Evolutionary conservation across 2,113 vertebrate species (phyloP).

Genomic region (Chascanopsetta lugubris): DNA sequence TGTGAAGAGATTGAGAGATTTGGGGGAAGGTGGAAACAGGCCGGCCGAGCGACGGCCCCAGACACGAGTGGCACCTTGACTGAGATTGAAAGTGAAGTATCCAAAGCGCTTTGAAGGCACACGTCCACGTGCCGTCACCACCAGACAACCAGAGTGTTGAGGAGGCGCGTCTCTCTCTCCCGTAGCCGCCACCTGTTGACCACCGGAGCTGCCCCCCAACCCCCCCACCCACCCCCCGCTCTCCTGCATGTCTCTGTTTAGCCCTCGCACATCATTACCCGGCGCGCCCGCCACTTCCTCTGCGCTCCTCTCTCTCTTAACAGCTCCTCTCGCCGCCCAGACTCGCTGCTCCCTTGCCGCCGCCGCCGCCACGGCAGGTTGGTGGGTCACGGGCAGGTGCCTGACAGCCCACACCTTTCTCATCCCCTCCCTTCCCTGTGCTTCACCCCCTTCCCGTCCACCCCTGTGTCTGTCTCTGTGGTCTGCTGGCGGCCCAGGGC

Average conservation of each 20-base stretch:
- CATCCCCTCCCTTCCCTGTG: conserved; percentile 38
- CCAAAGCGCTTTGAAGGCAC: conserved; percentile 32
- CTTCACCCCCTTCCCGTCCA: conserved; percentile 39
- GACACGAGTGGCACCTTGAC: conserved; percentile 44
- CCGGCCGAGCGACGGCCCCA: conserved; percentile 34
- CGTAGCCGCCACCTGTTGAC: conserved; percentile 50
- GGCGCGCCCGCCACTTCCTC: conserved; percentile 48
- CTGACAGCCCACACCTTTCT: conserved; percentile 49
- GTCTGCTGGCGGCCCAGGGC: conserved; percentile 36
- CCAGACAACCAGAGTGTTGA: conserved; percentile 34
- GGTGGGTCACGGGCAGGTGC: conserved; percentile 56
- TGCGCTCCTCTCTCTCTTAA: conserved; percentile 37
- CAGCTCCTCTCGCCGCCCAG: conserved; percentile 37
- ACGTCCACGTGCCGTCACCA: neutral
- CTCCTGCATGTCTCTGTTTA: conserved; percentile 43
- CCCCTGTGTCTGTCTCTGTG: conserved; percentile 35
- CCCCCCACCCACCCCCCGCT: conserved; percentile 35
- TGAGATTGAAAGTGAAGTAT: conserved; percentile 72
- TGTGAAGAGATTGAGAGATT: conserved; percentile 52
- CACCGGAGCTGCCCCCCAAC: conserved; percentile 33
- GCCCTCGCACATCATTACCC: conserved; percentile 63
- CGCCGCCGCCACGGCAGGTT: conserved; percentile 16
- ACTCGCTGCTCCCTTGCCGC: conserved; percentile 37
- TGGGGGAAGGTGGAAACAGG: conserved; percentile 29
- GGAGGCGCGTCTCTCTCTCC: conserved; percentile 29